Percentiles rank a stretch among this genome's conserved stretches.
Conservation (phyloP, 2,888 invertebrate genomes). For the Volucella inflata region DNA sequence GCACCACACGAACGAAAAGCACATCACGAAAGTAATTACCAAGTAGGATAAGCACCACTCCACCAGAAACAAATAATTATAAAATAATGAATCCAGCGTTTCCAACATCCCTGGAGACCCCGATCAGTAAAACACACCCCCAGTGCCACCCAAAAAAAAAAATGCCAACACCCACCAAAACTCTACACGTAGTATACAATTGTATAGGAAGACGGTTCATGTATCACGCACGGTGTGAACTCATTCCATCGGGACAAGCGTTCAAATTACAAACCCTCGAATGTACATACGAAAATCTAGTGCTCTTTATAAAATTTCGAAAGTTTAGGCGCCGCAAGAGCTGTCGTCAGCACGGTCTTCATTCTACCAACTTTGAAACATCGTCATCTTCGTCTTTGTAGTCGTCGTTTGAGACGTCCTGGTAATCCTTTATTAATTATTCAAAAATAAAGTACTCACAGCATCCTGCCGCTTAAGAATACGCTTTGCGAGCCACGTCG, state of each 20-base stretch:
- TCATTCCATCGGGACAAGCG: constrained; percentile 10
- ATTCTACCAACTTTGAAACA: neutral
- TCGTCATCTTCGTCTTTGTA: constrained; percentile 26
- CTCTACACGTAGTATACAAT: no score
- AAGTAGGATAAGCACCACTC: constrained; percentile 75
- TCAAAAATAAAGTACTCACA: constrained; percentile 69
- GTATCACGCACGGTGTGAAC: no score
- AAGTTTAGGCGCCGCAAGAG: constrained; percentile 60
- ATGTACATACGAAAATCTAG: neutral
- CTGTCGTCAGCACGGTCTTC: constrained; percentile 29
- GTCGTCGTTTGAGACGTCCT: constrained; percentile 25
- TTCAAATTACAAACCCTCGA: constrained; percentile 11
- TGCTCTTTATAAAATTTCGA: constrained; percentile 18
- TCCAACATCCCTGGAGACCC: constrained; percentile 25
- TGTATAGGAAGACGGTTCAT: no score
- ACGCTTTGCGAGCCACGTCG: constrained; percentile 37
- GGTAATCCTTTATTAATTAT: constrained; percentile 71
- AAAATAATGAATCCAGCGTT: constrained; percentile 73
- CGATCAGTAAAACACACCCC: no score
- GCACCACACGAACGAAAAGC: constrained; percentile 62
- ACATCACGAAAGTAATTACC: constrained; percentile 75
- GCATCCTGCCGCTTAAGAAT: constrained; percentile 62
- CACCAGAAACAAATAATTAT: constrained; percentile 73
- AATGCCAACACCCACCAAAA: no score
- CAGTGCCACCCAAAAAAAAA: no score